Conservation (phyloP, 2,888 invertebrate species). For the Caenorhabditis plicata region DNA sequence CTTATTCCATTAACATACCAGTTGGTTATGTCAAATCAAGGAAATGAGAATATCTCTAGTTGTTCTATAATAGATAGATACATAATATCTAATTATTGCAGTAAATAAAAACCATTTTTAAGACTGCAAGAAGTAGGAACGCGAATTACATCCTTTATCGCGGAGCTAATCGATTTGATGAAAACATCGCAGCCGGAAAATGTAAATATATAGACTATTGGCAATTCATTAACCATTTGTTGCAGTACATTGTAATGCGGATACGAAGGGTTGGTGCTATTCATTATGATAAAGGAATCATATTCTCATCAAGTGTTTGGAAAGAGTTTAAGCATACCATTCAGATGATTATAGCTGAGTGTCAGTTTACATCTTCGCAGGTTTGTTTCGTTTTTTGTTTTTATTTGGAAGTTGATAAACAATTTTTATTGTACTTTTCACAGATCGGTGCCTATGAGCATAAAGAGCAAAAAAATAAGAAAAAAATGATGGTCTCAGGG, state of each 20-base stretch:
- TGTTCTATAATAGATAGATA: no score
- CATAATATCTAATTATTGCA: background rate
- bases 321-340: slow-evolving; percentile 55
- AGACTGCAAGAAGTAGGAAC: slow-evolving; percentile 52
- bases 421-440: no score
- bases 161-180: slow-evolving; percentile 51
- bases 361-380: slow-evolving; percentile 26
- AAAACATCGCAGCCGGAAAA: slow-evolving; percentile 41
- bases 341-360: slow-evolving; percentile 36
- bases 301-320: slow-evolving; percentile 52
- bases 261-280: slow-evolving; percentile 55
- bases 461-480: no score
- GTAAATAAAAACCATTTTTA: background rate
- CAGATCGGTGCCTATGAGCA: no score
- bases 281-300: slow-evolving; percentile 54
- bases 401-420: no score
- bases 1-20: no score
- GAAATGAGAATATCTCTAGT: no score
- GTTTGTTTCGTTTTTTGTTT: slow-evolving; percentile 8
- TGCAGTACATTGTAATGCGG: slow-evolving; percentile 45
- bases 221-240: background rate
- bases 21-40: no score
- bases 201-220: slow-evolving; percentile 16
- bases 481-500: no score
- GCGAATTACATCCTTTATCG: slow-evolving; percentile 51